phyloP scores from a whole-genome alignment of 2,888 invertebrate species.

The Lagria hirta region DNA sequence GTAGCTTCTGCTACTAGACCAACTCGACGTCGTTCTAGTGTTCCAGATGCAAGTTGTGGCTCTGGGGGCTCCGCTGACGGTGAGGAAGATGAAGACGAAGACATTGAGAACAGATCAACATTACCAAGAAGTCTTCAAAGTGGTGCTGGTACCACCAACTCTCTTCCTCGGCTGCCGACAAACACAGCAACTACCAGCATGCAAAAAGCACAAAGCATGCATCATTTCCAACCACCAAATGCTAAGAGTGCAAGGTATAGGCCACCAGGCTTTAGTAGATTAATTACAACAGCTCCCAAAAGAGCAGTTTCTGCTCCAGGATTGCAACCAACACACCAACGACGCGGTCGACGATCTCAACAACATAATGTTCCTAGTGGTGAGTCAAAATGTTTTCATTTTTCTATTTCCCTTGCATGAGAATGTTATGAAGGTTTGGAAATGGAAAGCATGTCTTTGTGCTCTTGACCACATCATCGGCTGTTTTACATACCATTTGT shows the following conservation, averaged over 20 bases:
- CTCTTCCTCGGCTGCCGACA: conserved; percentile 73
- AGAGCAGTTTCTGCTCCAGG: conserved; percentile 76
- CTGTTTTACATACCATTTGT: no score
- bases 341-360: conserved; percentile 57
- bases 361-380: conserved; percentile 56
- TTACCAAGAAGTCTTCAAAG: conserved; percentile 65
- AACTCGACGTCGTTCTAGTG: conserved; percentile 58
- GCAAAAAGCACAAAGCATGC: conserved; percentile 66
- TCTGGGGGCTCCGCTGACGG: conserved; percentile 57
- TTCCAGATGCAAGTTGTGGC: conserved; percentile 59
- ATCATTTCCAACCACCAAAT: conserved; percentile 62
- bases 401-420: conserved; percentile 4
- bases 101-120: conserved; percentile 57
- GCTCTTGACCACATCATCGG: no score
- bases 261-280: conserved; percentile 76
- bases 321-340: conserved; percentile 66
- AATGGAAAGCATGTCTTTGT: not conserved
- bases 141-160: conserved; percentile 68
- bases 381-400: conserved; percentile 53
- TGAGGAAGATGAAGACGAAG: conserved; percentile 55
- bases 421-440: no score
- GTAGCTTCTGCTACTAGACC: conserved; percentile 47
- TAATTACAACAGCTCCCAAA: conserved; percentile 61
- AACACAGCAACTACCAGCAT: conserved; percentile 57
- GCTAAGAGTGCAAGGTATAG: conserved; percentile 87